Percentiles rank a stretch among this genome's conserved stretches.
Conservation (phyloP, 1,140 invertebrate genomes). For the Rhysida immarginata region DNA sequence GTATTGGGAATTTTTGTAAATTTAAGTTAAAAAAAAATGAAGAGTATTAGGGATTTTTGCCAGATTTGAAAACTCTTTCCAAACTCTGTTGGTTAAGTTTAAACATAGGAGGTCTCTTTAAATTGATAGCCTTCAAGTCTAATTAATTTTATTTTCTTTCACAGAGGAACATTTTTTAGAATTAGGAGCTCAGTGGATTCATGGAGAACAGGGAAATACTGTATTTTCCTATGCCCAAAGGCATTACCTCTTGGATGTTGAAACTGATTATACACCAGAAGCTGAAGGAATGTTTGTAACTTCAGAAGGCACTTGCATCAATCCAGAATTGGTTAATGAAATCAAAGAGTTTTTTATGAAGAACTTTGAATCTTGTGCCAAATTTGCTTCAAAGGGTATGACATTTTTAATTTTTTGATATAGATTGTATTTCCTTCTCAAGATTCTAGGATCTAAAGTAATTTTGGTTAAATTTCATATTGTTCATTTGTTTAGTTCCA, state of each 20-base stretch:
- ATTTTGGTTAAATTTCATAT: no score
- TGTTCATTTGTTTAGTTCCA: no score
- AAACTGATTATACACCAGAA: constrained; percentile 10
- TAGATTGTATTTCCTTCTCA: no score
- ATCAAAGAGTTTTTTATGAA: neutral
- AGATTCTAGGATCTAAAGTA: no score
- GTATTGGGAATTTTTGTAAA: no score
- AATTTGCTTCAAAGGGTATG: neutral
- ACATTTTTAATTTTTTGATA: no score
- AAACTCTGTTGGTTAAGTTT: no score
- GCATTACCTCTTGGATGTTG: constrained; percentile 26
- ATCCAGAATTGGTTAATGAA: neutral
- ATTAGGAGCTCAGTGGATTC: constrained; percentile 67
- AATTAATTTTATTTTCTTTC: neutral
- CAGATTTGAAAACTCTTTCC: no score
- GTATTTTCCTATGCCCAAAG: constrained; percentile 48
- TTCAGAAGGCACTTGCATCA: neutral
- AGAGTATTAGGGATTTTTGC: no score
- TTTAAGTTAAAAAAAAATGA: no score
- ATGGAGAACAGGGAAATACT: constrained; percentile 51
- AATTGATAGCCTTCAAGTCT: no score
- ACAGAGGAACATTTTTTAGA: constrained; percentile 45
- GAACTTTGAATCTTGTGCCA: neutral
- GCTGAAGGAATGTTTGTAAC: constrained; percentile 12
- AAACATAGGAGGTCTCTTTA: no score